Evolutionary conservation across 2,888 invertebrate species (phyloP).

Genomic region (Apodemia duryi): DNA sequence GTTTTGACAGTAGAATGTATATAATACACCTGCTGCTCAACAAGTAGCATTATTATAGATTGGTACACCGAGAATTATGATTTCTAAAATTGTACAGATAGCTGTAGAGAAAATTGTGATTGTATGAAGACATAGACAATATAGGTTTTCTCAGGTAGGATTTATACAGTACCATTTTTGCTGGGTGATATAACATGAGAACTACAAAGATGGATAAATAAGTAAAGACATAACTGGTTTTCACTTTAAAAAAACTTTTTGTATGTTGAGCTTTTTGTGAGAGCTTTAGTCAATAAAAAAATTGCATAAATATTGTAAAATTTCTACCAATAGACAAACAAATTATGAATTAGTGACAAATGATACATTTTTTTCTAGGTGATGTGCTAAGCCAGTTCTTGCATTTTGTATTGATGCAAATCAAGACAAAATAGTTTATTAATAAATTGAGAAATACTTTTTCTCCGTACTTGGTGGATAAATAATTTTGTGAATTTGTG

Average conservation of each 20-base stretch:
- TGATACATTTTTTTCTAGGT: no score
- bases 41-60: slow-evolving; percentile 44
- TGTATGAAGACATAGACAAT: slow-evolving; percentile 81
- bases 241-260: neutral
- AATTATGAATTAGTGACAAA: no score
- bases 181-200: neutral
- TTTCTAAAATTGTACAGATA: slow-evolving; percentile 75
- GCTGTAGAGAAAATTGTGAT: slow-evolving; percentile 79
- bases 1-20: slow-evolving; percentile 58
- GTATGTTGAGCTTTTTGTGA: neutral
- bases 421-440: no score
- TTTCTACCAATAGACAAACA: no score
- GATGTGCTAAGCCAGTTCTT: no score
- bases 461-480: no score
- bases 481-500: no score
- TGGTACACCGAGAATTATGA: slow-evolving; percentile 62
- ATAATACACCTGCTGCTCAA: slow-evolving; percentile 62
- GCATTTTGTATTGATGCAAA: no score
- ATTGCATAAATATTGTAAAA: no score
- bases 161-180: slow-evolving; percentile 6
- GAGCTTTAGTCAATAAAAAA: neutral
- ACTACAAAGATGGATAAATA: neutral
- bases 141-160: slow-evolving; percentile 63
- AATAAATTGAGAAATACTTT: no score
- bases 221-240: neutral